These are phyloP conservation scores for Caenorhabditis virilis DNA, from an alignment of 2,888 invertebrate species.

Conservation along the genomic window DNA sequence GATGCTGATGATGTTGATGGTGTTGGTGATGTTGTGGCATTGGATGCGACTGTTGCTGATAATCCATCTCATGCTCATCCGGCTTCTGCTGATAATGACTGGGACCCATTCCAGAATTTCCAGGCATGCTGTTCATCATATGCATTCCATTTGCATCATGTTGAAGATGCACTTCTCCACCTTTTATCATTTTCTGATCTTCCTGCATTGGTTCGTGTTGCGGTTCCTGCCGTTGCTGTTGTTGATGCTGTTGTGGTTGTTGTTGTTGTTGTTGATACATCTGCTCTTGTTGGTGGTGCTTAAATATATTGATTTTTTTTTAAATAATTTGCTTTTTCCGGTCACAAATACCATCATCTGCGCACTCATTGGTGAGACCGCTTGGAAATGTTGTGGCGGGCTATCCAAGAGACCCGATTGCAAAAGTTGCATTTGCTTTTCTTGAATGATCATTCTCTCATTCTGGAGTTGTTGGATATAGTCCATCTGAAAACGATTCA, in stretches of 20 bases:
- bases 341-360: neutral
- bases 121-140: neutral
- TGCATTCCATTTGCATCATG: neutral
- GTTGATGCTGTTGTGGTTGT: too few species aligned
- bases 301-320: constrained; percentile 5
- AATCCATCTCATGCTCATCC: neutral
- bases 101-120: neutral
- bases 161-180: neutral
- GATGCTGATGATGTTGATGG: neutral
- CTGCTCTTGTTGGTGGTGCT: constrained; percentile 17
- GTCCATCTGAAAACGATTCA: constrained; percentile 27
- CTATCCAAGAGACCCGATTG: constrained; percentile 43
- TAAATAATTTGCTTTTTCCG: too few species aligned
- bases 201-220: constrained; percentile 1
- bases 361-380: constrained; percentile 21
- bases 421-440: constrained; percentile 44
- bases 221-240: constrained; percentile 13
- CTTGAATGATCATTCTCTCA: constrained; percentile 45
- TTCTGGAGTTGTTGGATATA: constrained; percentile 47
- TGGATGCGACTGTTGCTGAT: neutral
- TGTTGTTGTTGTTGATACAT: constrained; percentile 12
- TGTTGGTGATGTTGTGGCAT: neutral
- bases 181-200: neutral
- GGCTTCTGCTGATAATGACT: too few species aligned
- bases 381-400: constrained; percentile 27